These are phyloP conservation scores for Schizaphis graminum DNA, from an alignment of 2,888 invertebrate genomes.

Conservation along the genomic window DNA sequence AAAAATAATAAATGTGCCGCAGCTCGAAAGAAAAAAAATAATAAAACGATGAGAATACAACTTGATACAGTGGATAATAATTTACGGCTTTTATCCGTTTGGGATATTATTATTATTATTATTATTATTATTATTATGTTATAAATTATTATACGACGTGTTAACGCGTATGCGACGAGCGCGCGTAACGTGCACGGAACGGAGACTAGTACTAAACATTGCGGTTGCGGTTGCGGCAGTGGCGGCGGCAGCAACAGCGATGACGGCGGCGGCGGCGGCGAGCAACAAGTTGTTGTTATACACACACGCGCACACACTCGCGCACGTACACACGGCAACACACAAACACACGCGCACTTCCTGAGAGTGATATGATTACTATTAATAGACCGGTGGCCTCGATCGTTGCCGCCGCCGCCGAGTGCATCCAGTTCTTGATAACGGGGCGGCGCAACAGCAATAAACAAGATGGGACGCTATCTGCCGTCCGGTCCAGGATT, in stretches of 20 bases:
- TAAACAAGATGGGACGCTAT: slow-evolving; percentile 1
- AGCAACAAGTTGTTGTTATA: slow-evolving; percentile 63
- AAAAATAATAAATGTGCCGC: neutral
- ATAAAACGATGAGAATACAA: neutral
- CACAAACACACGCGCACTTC: slow-evolving; percentile 28
- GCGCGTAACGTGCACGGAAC: slow-evolving; percentile 42
- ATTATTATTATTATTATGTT: neutral
- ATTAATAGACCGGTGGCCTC: slow-evolving; percentile 64
- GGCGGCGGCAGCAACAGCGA: neutral
- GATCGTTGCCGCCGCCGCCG: slow-evolving; percentile 31
- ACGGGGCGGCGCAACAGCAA: slow-evolving; percentile 38
- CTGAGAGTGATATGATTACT: slow-evolving; percentile 61
- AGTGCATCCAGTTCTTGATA: slow-evolving; percentile 62
- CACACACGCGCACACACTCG: neutral
- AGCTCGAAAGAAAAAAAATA: neutral
- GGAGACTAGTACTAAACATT: slow-evolving; percentile 11
- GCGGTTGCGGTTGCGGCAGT: neutral
- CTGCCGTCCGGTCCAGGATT: neutral
- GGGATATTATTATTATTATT: neutral
- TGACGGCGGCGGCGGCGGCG: slow-evolving; percentile 37
- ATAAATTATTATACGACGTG: neutral
- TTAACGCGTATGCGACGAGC: neutral
- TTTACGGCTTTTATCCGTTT: neutral
- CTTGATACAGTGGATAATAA: neutral
- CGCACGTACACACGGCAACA: neutral